Conservation (phyloP, 2,888 invertebrate species). For the Yponomeuta malinellus region DNA sequence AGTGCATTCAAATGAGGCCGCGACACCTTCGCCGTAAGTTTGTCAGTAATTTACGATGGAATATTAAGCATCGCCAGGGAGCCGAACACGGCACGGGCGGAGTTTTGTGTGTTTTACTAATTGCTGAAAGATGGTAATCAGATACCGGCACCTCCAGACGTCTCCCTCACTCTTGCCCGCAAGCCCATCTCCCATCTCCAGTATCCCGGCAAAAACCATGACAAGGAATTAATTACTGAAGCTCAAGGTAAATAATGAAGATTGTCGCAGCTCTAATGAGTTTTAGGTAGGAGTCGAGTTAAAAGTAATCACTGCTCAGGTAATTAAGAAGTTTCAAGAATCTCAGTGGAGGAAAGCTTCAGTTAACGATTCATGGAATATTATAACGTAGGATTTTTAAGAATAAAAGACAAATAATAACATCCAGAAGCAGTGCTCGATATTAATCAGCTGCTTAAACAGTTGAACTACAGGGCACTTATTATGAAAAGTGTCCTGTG, state of each 20-base stretch:
- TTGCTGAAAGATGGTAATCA: constrained; percentile 78
- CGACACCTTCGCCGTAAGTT: constrained; percentile 65
- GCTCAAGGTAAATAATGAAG: constrained; percentile 75
- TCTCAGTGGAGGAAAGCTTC: not conserved
- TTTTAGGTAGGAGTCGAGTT: constrained; percentile 49
- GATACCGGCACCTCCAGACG: constrained; percentile 49
- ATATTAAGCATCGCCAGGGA: constrained; percentile 73
- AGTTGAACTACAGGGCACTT: no score
- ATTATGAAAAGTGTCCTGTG: no score
- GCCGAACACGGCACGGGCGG: constrained; percentile 73
- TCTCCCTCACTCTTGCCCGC: constrained; percentile 33
- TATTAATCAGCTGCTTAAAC: no score
- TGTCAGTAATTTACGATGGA: constrained; percentile 72
- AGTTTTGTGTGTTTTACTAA: constrained; percentile 80
- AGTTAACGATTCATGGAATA: not conserved
- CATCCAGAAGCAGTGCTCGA: not conserved
- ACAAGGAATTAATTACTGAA: constrained; percentile 74
- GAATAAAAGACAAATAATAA: not conserved
- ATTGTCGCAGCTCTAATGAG: constrained; percentile 71
- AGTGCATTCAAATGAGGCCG: constrained; percentile 54
- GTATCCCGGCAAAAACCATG: constrained; percentile 73
- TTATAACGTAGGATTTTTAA: not conserved
- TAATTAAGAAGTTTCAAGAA: constrained; percentile 57
- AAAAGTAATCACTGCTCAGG: constrained; percentile 65
- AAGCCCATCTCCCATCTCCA: constrained; percentile 35